These are phyloP conservation scores for Siniperca chuatsi DNA, from an alignment of 2,113 vertebrate genomes.

Conservation along the genomic window DNA sequence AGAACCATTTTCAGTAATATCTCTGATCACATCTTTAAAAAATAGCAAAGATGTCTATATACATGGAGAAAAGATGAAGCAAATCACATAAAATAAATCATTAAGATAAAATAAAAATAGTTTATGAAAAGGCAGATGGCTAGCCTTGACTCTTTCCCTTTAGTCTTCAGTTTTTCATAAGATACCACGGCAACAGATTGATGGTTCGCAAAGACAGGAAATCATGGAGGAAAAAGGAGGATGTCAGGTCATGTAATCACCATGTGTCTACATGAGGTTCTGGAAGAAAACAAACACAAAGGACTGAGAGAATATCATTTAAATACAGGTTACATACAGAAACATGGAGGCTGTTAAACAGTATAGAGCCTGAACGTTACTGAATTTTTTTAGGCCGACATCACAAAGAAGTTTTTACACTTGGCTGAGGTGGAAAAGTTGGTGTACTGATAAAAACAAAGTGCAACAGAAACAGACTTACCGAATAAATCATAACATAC, in stretches of 20 bases:
- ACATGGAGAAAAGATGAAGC: constrained; percentile 58
- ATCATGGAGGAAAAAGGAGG: constrained; percentile 27
- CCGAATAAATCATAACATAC: too few species aligned
- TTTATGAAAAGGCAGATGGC: constrained; percentile 73
- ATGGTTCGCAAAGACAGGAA: constrained; percentile 58
- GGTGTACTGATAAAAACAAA: background rate
- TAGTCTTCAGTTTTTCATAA: constrained; percentile 55
- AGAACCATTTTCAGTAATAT: constrained; percentile 40
- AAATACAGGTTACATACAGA: constrained; percentile 8
- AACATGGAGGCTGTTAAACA: background rate
- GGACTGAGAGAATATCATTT: background rate
- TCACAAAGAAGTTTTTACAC: too few species aligned
- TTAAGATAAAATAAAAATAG: constrained; percentile 54
- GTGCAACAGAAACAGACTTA: background rate
- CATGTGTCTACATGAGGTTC: constrained; percentile 70
- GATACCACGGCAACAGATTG: constrained; percentile 73
- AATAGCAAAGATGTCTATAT: constrained; percentile 72
- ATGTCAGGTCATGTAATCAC: constrained; percentile 36
- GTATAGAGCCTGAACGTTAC: background rate
- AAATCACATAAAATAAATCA: constrained; percentile 63
- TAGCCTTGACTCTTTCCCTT: constrained; percentile 61
- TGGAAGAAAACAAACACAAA: constrained; percentile 58
- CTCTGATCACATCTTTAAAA: constrained; percentile 67
- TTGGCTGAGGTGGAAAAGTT: too few species aligned
- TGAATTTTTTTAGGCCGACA: background rate